These are phyloP conservation scores for Pangasius larnaudii DNA, from an alignment of 2,797 vertebrate species.

Conservation along the genomic window DNA sequence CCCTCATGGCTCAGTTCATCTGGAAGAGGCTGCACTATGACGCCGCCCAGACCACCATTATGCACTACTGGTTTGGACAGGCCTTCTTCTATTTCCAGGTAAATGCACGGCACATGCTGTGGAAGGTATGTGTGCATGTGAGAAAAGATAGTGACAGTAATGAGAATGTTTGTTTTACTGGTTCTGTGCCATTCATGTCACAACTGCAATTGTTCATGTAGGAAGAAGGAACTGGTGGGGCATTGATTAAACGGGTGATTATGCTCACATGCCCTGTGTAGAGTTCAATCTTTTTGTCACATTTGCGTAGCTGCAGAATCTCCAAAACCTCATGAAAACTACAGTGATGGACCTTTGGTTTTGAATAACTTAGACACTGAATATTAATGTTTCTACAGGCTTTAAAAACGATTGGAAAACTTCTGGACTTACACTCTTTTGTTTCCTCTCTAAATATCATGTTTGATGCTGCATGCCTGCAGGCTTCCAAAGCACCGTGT, in stretches of 20 bases:
- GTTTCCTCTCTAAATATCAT: conserved; percentile 30
- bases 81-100: conserved; percentile 94
- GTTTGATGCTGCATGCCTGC: conserved; percentile 21
- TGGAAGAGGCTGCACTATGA: conserved; percentile 88
- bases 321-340: conserved; percentile 4
- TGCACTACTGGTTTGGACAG: conserved; percentile 98
- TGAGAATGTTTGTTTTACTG: conserved; percentile 18
- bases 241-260: conserved; percentile 3
- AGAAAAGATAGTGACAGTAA: conserved; percentile 9
- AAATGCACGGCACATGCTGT: not conserved
- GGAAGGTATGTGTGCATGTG: not conserved
- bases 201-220: conserved; percentile 1
- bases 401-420: not conserved
- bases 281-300: not conserved
- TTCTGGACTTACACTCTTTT: conserved; percentile 4
- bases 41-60: conserved; percentile 87
- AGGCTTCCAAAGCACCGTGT: conserved; percentile 11
- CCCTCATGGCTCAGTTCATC: conserved; percentile 84
- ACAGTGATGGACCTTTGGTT: not conserved
- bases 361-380: not conserved
- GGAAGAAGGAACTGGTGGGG: not conserved
- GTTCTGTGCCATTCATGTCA: not conserved
- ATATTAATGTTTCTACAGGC: not conserved
- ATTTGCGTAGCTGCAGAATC: not conserved
- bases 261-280: not conserved